A percentile compares a stretch with the other conserved stretches of the same genome.
Evolutionary conservation across 2,888 invertebrate species (phyloP).

Genomic region (Caenorhabditis afra): DNA sequence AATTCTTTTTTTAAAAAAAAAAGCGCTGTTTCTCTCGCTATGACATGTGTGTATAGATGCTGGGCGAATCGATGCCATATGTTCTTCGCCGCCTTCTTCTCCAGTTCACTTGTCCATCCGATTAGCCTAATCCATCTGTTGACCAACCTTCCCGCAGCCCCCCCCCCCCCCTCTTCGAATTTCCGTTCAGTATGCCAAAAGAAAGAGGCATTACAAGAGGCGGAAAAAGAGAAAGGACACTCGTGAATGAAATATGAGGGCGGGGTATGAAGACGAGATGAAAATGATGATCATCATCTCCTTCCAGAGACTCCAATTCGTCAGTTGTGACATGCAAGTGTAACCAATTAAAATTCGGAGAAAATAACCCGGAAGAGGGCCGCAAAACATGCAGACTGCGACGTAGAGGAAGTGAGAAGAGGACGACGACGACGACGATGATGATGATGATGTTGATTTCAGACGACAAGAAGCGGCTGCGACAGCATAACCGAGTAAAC

Average conservation of each 20-base stretch:
- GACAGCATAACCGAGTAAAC: too few species aligned
- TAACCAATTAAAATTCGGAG: too few species aligned
- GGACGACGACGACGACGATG: neutral
- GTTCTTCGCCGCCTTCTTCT: too few species aligned
- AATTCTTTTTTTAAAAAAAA: too few species aligned
- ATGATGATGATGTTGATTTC: neutral
- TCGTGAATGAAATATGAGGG: neutral
- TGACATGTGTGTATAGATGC: too few species aligned
- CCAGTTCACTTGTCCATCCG: slow-evolving; percentile 7
- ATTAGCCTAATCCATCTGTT: slow-evolving; percentile 32
- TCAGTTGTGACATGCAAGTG: too few species aligned
- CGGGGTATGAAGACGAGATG: too few species aligned
- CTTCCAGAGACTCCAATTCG: neutral
- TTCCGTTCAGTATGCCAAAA: neutral
- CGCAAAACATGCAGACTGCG: too few species aligned
- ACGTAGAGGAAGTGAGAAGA: slow-evolving; percentile 1
- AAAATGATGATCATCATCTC: neutral
- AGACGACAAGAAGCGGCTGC: too few species aligned
- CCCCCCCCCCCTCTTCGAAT: neutral
- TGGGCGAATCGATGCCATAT: too few species aligned
- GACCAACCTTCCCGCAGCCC: slow-evolving; percentile 1
- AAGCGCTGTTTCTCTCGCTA: too few species aligned
- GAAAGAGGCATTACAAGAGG: neutral
- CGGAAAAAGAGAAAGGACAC: neutral
- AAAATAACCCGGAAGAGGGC: too few species aligned